Conservation (phyloP, 2,888 invertebrate genomes). For the Vanessa cardui region DNA sequence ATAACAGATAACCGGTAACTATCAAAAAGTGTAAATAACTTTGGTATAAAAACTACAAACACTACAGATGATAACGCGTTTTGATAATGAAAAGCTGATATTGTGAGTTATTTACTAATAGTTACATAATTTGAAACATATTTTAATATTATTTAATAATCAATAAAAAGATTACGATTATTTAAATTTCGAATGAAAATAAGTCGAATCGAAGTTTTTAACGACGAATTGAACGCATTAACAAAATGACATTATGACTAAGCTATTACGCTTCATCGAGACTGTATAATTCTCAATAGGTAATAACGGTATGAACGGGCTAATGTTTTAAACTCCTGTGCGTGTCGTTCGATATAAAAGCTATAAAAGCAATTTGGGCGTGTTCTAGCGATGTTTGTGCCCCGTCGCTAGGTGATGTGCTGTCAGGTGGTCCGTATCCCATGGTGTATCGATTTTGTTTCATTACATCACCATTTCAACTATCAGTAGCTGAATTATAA, state of each 20-base stretch:
- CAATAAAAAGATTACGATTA: no score
- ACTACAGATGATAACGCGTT: no score
- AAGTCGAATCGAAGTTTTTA: no score
- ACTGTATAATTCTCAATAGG: conserved; percentile 7
- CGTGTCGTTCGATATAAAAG: conserved; percentile 22
- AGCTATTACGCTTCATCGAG: not conserved
- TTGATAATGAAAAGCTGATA: no score
- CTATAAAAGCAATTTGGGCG: conserved; percentile 50
- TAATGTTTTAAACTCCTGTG: conserved; percentile 22
- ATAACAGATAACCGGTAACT: no score
- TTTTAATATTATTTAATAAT: no score
- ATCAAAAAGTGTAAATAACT: no score
- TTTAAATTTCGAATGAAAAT: no score
- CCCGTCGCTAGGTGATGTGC: conserved; percentile 64
- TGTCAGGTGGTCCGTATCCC: conserved; percentile 62
- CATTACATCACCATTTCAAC: conserved; percentile 36
- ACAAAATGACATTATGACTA: not conserved
- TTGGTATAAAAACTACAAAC: no score
- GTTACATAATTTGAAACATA: no score
- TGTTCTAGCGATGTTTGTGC: conserved; percentile 56
- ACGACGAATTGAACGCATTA: not conserved
- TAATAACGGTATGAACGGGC: conserved; percentile 7
- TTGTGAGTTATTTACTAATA: no score
- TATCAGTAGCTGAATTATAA: conserved; percentile 27
- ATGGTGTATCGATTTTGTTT: conserved; percentile 61